Percentiles rank a stretch among this genome's conserved stretches.
phyloP scores from a whole-genome alignment of 2,888 invertebrate genomes.

The Rhingia rostrata region DNA sequence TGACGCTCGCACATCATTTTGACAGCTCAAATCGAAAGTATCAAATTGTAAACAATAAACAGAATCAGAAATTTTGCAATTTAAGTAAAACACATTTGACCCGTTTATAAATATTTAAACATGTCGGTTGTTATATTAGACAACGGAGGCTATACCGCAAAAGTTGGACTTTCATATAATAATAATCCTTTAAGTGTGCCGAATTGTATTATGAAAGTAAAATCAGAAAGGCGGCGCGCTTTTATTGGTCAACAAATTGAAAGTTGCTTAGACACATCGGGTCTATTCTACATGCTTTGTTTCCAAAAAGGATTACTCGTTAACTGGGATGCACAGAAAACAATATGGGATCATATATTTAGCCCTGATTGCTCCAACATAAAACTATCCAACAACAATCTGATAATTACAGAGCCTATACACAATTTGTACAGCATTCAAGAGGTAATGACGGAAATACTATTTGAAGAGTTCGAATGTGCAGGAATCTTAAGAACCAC shows the following conservation, averaged over 20 bases:
- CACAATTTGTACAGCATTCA: slow-evolving; percentile 96
- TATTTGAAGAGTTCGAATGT: slow-evolving; percentile 98
- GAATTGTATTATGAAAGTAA: slow-evolving; percentile 99
- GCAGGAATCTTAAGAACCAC: slow-evolving; percentile 91
- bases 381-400: slow-evolving; percentile 89
- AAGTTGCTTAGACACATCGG: slow-evolving; percentile 97
- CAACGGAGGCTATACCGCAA: slow-evolving; percentile 94
- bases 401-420: slow-evolving; percentile 96
- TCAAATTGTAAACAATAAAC: too few species aligned
- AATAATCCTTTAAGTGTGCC: slow-evolving; percentile 90
- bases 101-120: too few species aligned
- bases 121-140: slow-evolving; percentile 86
- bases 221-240: slow-evolving; percentile 95
- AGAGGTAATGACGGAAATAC: slow-evolving; percentile 96
- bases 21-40: too few species aligned
- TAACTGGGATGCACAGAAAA: slow-evolving; percentile 97
- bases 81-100: too few species aligned
- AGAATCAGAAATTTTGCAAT: too few species aligned
- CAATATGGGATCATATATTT: slow-evolving; percentile 97
- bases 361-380: slow-evolving; percentile 92
- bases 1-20: too few species aligned
- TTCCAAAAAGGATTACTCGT: slow-evolving; percentile 97
- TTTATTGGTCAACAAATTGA: slow-evolving; percentile 98
- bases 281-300: slow-evolving; percentile 95
- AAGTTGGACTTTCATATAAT: slow-evolving; percentile 90